Conservation (phyloP, 2,888 invertebrate genomes). For the Thalpophila matura region DNA sequence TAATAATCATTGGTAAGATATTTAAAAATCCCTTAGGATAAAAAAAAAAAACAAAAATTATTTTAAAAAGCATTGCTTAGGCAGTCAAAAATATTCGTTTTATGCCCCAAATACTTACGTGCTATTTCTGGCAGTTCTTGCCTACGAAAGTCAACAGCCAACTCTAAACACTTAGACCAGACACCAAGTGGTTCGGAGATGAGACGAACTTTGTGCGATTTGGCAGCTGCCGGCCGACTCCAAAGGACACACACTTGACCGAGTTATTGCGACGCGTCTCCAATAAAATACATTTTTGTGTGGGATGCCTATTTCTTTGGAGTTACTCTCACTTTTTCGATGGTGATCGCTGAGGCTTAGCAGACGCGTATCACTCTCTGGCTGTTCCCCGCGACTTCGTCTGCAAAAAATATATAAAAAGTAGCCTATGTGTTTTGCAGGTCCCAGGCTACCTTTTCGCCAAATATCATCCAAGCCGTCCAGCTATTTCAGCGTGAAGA, state of each 20-base stretch:
- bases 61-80: too few species aligned
- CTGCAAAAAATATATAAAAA: too few species aligned
- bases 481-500: too few species aligned
- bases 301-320: neutral
- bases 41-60: too few species aligned
- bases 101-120: neutral
- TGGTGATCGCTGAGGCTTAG: neutral
- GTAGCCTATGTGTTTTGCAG: too few species aligned
- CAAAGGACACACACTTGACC: conserved; percentile 53
- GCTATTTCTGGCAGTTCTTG: neutral
- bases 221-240: conserved; percentile 54
- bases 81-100: neutral
- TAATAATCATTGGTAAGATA: too few species aligned
- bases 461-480: too few species aligned
- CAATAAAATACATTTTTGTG: conserved; percentile 16
- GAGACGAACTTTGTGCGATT: conserved; percentile 59
- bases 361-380: neutral
- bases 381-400: too few species aligned
- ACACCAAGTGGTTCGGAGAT: conserved; percentile 32
- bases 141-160: too few species aligned
- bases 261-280: conserved; percentile 39
- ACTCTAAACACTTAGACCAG: conserved; percentile 25
- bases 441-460: too few species aligned
- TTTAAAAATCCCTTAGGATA: too few species aligned
- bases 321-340: neutral